These are phyloP conservation scores for Heliornis fulica DNA, from an alignment of 2,113 vertebrate species.

Conservation along the genomic window DNA sequence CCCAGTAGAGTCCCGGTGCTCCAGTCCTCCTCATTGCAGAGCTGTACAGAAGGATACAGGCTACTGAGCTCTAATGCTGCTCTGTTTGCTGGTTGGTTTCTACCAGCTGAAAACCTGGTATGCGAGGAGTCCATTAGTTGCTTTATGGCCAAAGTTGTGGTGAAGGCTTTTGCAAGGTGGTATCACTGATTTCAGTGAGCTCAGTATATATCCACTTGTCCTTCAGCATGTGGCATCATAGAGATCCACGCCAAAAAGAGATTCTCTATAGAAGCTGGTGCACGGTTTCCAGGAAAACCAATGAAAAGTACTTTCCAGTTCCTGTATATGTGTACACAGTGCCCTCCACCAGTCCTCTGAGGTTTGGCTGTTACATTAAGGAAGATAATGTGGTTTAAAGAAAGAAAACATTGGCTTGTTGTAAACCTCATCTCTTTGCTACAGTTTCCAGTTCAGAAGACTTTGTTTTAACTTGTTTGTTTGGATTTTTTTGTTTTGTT, in stretches of 20 bases:
- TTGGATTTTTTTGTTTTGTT: neutral
- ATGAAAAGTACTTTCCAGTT: neutral
- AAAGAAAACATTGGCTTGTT: neutral
- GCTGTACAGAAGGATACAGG: neutral
- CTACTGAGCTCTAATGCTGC: neutral
- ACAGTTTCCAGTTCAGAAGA: neutral
- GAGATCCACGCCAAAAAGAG: neutral
- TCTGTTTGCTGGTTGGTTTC: neutral
- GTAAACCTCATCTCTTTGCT: neutral
- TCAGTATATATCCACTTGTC: neutral
- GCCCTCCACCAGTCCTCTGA: conserved; percentile 20
- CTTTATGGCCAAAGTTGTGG: neutral
- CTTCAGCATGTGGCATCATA: neutral
- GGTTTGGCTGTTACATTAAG: conserved; percentile 9
- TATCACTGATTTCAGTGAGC: neutral
- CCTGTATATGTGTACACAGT: neutral
- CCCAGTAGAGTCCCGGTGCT: neutral
- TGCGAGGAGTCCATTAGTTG: neutral
- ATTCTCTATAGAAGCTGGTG: neutral
- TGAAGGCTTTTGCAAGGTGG: neutral
- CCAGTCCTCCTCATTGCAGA: neutral
- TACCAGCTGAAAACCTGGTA: neutral
- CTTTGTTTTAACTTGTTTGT: no score
- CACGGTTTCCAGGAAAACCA: conserved; percentile 10
- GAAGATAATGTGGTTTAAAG: neutral